phyloP scores from a whole-genome alignment of 2,797 vertebrate species.

The Tokudaia tokunoshimensis region DNA sequence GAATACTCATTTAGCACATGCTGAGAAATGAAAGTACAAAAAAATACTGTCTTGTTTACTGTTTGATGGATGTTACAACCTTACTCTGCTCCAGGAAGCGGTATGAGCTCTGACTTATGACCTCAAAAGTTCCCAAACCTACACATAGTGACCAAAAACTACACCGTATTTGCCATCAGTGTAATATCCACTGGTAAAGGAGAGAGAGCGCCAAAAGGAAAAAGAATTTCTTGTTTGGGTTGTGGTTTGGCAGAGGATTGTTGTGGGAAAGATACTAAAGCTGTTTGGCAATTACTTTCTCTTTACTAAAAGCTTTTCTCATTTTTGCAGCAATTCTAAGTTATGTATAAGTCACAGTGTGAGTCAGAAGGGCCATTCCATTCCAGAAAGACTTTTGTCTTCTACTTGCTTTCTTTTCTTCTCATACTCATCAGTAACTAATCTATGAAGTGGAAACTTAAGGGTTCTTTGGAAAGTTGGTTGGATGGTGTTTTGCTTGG shows the following conservation, averaged over 20 bases:
- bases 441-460: no score
- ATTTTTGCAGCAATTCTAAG: conserved; percentile 3
- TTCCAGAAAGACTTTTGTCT: not conserved
- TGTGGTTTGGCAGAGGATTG: conserved; percentile 12
- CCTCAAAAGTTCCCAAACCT: not conserved
- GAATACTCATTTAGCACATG: not conserved
- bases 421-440: not conserved
- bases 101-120: not conserved
- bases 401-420: not conserved
- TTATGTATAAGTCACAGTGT: not conserved
- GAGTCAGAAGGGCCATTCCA: not conserved
- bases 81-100: not conserved
- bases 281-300: not conserved
- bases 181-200: not conserved
- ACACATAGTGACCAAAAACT: not conserved
- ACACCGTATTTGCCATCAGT: not conserved
- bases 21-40: not conserved
- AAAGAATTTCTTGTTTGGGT: conserved; percentile 23
- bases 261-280: conserved; percentile 5
- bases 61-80: not conserved
- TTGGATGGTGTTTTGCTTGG: not conserved
- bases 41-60: not conserved
- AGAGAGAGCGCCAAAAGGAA: conserved; percentile 1
- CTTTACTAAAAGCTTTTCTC: not conserved
- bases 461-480: not conserved